Evolutionary conservation across 2,888 invertebrate genomes (phyloP).

Genomic region (Pandemis corylana): DNA sequence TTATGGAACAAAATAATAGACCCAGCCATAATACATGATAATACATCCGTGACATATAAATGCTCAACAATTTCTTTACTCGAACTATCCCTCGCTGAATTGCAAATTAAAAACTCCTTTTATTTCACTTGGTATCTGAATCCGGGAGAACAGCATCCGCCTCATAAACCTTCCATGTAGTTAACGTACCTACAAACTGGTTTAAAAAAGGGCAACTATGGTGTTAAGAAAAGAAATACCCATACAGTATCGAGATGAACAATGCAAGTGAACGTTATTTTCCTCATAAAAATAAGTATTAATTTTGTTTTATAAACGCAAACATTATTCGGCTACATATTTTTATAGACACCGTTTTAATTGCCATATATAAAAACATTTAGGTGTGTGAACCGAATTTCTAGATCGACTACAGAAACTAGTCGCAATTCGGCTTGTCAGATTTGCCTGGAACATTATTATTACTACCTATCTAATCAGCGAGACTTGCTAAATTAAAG

Average conservation of each 20-base stretch:
- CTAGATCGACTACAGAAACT: too few species aligned
- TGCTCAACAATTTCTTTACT: background rate
- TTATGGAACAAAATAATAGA: background rate
- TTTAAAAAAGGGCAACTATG: slow-evolving; percentile 10
- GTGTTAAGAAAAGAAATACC: background rate
- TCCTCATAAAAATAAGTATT: too few species aligned
- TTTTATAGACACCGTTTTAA: too few species aligned
- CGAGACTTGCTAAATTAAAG: too few species aligned
- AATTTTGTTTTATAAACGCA: too few species aligned
- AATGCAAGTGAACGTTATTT: too few species aligned
- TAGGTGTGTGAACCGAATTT: too few species aligned
- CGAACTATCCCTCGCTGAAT: background rate
- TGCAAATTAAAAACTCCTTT: background rate
- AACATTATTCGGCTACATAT: too few species aligned
- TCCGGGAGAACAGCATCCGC: slow-evolving; percentile 5
- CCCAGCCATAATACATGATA: background rate
- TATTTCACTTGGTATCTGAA: slow-evolving; percentile 5
- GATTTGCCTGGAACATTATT: too few species aligned
- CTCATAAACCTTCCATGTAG: slow-evolving; percentile 11
- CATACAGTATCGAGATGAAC: background rate
- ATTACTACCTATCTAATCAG: too few species aligned
- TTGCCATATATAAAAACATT: too few species aligned
- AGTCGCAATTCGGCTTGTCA: too few species aligned
- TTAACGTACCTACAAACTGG: slow-evolving; percentile 6
- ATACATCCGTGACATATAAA: background rate